A percentile compares a stretch with the other conserved stretches of the same genome.
phyloP scores from a whole-genome alignment of 2,797 vertebrate species.

The Oophaga sylvatica region DNA sequence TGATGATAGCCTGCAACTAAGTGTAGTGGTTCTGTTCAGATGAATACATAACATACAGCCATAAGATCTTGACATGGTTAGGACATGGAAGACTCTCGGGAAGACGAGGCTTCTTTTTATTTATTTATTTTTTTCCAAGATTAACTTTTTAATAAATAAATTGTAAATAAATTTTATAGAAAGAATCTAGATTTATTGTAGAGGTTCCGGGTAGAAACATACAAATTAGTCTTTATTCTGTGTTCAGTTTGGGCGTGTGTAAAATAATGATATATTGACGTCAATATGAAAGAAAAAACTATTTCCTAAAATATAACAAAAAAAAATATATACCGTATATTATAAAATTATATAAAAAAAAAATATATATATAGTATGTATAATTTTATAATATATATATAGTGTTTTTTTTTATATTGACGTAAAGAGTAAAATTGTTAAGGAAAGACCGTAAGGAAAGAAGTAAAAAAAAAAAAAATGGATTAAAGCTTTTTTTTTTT shows the following conservation, averaged over 20 bases:
- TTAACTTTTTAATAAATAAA: background rate
- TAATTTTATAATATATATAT: no score
- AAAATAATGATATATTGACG: no score
- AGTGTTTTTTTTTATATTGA: no score
- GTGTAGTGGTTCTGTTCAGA: constrained; percentile 89
- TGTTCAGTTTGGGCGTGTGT: background rate
- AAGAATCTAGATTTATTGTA: background rate
- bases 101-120: background rate
- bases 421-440: no score
- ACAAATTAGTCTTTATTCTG: background rate
- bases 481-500: no score
- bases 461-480: no score
- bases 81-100: constrained; percentile 73
- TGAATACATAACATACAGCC: constrained; percentile 86
- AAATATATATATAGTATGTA: no score
- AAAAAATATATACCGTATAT: no score
- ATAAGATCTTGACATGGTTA: constrained; percentile 83
- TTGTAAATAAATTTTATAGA: background rate
- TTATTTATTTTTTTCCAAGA: background rate
- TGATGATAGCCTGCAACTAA: constrained; percentile 96
- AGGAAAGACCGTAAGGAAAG: no score
- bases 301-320: no score
- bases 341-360: no score
- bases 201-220: background rate
- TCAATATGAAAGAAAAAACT: no score